phyloP scores from a whole-genome alignment of 2,888 invertebrate species.

The Sipha maydis region DNA sequence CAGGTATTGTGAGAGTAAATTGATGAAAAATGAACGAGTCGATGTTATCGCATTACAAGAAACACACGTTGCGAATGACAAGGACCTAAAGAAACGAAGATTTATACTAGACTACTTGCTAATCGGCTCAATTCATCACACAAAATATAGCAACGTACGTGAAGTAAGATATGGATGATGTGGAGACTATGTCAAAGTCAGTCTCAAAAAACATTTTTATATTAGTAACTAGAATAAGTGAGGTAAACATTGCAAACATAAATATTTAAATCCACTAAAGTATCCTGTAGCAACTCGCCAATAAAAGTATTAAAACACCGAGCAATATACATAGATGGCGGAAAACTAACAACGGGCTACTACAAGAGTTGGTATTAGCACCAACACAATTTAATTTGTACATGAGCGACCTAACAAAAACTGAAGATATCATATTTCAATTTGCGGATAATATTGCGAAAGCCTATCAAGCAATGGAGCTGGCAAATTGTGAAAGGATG shows the following conservation, averaged over 20 bases:
- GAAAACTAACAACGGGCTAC: background rate
- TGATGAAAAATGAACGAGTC: conserved; percentile 14
- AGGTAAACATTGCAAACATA: conserved; percentile 29
- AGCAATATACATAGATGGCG: background rate
- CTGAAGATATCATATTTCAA: background rate
- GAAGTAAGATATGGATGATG: conserved; percentile 22
- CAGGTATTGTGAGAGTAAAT: background rate
- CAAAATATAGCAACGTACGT: conserved; percentile 14
- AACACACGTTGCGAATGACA: conserved; percentile 14
- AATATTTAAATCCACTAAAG: conserved; percentile 29
- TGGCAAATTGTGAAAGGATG: background rate
- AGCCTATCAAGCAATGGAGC: background rate
- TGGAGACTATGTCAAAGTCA: background rate
- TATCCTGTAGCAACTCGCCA: background rate
- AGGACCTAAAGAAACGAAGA: conserved; percentile 21
- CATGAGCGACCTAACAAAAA: conserved; percentile 8
- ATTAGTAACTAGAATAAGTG: conserved; percentile 20
- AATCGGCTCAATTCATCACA: conserved; percentile 15
- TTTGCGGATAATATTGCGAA: conserved; percentile 6
- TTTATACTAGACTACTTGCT: conserved; percentile 5
- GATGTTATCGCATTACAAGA: conserved; percentile 35
- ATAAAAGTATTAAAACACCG: conserved; percentile 34
- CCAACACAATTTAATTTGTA: conserved; percentile 29
- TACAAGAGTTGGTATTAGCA: conserved; percentile 7
- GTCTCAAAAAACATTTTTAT: conserved; percentile 7